These are phyloP conservation scores for Oreochromis niloticus DNA, from an alignment of 2,113 vertebrate genomes.

Conservation along the genomic window DNA sequence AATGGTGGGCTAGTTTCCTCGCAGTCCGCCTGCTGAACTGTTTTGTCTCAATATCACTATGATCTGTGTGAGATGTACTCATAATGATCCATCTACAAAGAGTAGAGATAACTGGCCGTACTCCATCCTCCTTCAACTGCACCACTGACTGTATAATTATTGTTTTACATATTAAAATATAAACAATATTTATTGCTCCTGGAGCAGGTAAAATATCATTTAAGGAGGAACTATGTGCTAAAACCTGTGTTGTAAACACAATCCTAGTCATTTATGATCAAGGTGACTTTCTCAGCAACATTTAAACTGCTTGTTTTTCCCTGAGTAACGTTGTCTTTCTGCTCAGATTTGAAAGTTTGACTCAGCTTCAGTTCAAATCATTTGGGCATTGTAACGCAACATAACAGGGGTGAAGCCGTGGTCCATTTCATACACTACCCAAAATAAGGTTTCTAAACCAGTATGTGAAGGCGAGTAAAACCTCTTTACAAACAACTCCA, in stretches of 20 bases:
- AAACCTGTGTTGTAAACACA: not conserved
- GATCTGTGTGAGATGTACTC: not conserved
- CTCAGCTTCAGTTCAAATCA: not conserved
- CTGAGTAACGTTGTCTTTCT: not conserved
- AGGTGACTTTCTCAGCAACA: not conserved
- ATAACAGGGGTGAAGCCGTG: accelerated
- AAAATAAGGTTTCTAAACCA: not conserved
- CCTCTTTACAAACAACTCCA: not conserved
- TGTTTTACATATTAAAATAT: not conserved
- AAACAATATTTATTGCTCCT: not conserved
- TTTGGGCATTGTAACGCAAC: accelerated
- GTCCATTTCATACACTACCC: not conserved
- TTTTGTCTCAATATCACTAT: not conserved
- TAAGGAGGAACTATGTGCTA: not conserved
- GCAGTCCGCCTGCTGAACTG: not conserved
- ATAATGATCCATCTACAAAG: not conserved
- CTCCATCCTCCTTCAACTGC: not conserved
- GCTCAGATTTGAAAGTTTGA: not conserved
- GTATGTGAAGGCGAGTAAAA: not conserved
- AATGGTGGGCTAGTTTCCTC: not conserved
- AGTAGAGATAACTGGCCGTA: not conserved
- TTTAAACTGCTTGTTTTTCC: not conserved
- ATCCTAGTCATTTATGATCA: not conserved
- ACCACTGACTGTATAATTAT: not conserved
- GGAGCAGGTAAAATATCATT: not conserved